These are phyloP conservation scores for Coptodon rendalli DNA, from an alignment of 2,113 vertebrate species.

Conservation along the genomic window DNA sequence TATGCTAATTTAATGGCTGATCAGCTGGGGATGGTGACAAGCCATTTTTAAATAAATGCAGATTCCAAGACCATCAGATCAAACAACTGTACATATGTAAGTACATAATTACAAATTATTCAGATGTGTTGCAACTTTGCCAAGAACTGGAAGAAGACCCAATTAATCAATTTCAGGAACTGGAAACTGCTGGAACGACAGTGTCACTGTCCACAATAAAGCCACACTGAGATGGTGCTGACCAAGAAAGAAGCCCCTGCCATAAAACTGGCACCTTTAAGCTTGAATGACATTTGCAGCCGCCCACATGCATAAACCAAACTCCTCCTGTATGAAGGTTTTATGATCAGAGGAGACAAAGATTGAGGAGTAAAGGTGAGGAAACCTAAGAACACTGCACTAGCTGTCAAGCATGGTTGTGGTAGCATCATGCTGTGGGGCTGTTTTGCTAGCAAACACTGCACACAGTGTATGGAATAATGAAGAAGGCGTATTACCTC, in stretches of 20 bases:
- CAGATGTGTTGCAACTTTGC: no score
- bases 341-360: neutral
- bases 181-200: neutral
- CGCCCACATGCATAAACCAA: neutral
- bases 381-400: neutral
- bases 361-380: neutral
- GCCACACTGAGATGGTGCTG: neutral
- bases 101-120: no score
- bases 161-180: neutral
- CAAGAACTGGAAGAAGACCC: no score
- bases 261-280: neutral
- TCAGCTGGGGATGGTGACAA: no score
- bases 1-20: neutral
- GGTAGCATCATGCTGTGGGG: neutral
- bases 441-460: neutral
- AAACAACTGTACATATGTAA: no score
- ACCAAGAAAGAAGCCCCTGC: no score
- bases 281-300: neutral
- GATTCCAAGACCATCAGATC: no score
- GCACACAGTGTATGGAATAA: neutral
- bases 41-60: no score
- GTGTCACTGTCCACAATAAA: neutral
- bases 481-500: accelerated
- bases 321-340: neutral
- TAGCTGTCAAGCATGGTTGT: neutral